phyloP scores from a whole-genome alignment of 2,797 vertebrate genomes.

The Urophycis tenuis region DNA sequence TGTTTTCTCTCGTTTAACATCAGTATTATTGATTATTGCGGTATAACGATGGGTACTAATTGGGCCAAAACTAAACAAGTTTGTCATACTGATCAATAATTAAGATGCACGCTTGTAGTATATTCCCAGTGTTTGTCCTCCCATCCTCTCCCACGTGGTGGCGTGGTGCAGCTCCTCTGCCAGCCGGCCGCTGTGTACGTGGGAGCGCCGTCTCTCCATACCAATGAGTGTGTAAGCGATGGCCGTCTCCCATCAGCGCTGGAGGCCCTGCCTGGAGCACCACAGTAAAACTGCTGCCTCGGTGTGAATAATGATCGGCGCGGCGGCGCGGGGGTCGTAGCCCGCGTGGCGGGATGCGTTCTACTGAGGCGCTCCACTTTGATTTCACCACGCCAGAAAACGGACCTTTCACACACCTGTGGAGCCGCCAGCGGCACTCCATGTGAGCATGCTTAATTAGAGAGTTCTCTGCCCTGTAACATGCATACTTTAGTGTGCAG shows the following conservation, averaged over 20 bases:
- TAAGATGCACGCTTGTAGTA: too few relatives aligned
- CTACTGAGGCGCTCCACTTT: slow-evolving; percentile 10
- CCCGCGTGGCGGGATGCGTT: slow-evolving; percentile 39
- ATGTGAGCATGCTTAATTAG: slow-evolving; percentile 50
- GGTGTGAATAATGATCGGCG: slow-evolving; percentile 16
- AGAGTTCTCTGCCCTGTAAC: slow-evolving; percentile 28
- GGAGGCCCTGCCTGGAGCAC: slow-evolving; percentile 3
- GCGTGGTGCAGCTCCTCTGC: too few relatives aligned
- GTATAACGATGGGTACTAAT: too few relatives aligned
- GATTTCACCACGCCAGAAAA: slow-evolving; percentile 36
- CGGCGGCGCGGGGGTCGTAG: slow-evolving; percentile 32
- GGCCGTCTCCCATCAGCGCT: not conserved
- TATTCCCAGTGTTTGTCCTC: too few relatives aligned
- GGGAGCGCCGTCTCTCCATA: not conserved
- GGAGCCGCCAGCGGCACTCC: slow-evolving; percentile 41
- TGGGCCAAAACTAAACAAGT: too few relatives aligned
- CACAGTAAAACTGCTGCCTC: slow-evolving; percentile 6
- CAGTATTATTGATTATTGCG: too few relatives aligned
- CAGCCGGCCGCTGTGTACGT: too few relatives aligned
- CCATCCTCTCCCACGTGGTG: too few relatives aligned
- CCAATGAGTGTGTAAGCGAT: not conserved
- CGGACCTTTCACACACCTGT: slow-evolving; percentile 49
- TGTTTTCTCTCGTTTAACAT: not conserved
- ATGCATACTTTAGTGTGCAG: slow-evolving; percentile 37
- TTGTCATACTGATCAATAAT: too few relatives aligned